Conservation (phyloP, 2,888 invertebrate species). For the Auanema freiburgensis region DNA sequence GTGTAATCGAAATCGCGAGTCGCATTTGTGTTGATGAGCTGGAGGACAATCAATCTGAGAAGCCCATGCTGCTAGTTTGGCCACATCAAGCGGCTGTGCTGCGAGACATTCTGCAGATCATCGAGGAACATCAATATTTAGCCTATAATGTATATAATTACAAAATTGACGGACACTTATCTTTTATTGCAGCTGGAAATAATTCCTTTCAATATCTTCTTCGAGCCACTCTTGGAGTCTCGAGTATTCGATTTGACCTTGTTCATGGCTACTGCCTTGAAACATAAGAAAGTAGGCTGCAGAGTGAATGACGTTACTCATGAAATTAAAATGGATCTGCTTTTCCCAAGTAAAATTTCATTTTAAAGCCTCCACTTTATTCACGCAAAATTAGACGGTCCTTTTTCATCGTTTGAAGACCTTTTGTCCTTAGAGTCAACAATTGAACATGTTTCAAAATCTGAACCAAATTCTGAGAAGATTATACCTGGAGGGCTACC, state of each 20-base stretch:
- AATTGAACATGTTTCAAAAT: no score
- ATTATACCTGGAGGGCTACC: constrained; percentile 12
- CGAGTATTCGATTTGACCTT: constrained; percentile 38
- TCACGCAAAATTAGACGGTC: constrained; percentile 26
- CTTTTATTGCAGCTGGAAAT: constrained; percentile 26
- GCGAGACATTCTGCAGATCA: constrained; percentile 30
- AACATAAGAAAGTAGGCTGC: constrained; percentile 29
- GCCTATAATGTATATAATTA: constrained; percentile 17
- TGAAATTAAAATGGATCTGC: constrained; percentile 26
- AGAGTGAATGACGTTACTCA: constrained; percentile 26
- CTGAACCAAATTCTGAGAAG: no score
- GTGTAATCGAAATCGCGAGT: constrained; percentile 32
- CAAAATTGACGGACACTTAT: neutral
- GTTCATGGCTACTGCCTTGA: constrained; percentile 32
- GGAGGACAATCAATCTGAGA: constrained; percentile 22
- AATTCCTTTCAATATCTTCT: constrained; percentile 36
- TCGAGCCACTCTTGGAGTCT: constrained; percentile 27
- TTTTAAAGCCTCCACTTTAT: neutral
- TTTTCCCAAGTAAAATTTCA: constrained; percentile 15
- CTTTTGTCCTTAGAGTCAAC: constrained; percentile 33
- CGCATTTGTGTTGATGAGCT: constrained; percentile 42
- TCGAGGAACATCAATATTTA: constrained; percentile 31
- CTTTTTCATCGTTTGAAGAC: constrained; percentile 29
- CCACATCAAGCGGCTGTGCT: constrained; percentile 30
- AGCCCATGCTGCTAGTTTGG: constrained; percentile 25